A percentile compares a stretch with the other conserved stretches of the same genome.
Conservation (phyloP, 2,797 vertebrate genomes). For the Melopsittacus undulatus region DNA sequence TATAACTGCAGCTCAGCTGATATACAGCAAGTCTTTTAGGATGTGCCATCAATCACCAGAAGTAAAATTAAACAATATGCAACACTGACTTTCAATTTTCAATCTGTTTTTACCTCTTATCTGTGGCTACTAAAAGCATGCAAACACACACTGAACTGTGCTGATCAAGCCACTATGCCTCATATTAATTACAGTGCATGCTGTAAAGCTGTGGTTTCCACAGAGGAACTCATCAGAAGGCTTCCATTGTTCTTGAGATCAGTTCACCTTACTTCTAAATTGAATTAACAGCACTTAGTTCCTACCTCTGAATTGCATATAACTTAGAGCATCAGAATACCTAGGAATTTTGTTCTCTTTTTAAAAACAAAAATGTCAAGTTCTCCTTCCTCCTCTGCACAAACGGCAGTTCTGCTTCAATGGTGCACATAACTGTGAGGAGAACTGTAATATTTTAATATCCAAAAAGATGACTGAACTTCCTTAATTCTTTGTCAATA, state of each 20-base stretch:
- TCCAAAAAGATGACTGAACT: neutral
- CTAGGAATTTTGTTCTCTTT: neutral
- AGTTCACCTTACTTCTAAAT: neutral
- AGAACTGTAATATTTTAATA: neutral
- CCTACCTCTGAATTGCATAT: neutral
- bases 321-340: neutral
- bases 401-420: neutral
- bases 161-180: neutral
- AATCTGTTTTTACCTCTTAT: neutral
- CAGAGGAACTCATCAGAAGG: neutral
- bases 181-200: rapidly evolving
- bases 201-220: neutral
- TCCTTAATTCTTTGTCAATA: neutral
- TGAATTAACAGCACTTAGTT: neutral
- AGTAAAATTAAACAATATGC: neutral
- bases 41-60: neutral
- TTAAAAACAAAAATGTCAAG: neutral
- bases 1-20: neutral
- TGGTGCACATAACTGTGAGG: neutral
- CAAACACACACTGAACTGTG: neutral
- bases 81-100: neutral
- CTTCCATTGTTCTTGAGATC: neutral
- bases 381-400: neutral
- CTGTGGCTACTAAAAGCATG: neutral
- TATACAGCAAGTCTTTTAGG: neutral